These are phyloP conservation scores for Nothocercus julius DNA, from an alignment of 2,113 vertebrate genomes.

Conservation along the genomic window DNA sequence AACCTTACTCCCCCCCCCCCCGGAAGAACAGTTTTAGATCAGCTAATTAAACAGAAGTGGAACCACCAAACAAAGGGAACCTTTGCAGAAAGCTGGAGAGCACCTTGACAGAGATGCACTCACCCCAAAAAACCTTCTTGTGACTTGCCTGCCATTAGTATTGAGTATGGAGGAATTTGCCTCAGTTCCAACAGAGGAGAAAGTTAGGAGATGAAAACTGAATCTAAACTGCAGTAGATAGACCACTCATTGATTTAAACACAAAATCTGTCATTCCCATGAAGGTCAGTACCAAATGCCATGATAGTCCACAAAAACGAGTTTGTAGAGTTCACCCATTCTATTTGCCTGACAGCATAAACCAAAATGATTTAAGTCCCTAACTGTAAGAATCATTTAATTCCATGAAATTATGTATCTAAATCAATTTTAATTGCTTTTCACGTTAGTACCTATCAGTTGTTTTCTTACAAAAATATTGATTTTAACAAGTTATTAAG, in stretches of 20 bases:
- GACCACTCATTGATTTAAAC: not conserved
- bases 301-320: not conserved
- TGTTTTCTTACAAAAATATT: not conserved
- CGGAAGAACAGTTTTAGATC: not conserved
- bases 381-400: not conserved
- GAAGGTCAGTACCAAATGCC: not conserved
- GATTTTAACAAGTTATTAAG: not conserved
- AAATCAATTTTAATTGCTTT: not conserved
- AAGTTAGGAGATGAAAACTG: not conserved
- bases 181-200: not conserved
- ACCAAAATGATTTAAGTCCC: not conserved
- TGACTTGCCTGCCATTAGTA: not conserved
- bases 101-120: not conserved
- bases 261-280: not conserved
- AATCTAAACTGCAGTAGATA: not conserved
- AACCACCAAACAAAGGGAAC: not conserved
- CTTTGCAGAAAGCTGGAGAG: not conserved
- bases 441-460: not conserved
- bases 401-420: not conserved
- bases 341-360: not conserved
- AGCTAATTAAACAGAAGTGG: not conserved
- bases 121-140: not conserved
- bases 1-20: no score
- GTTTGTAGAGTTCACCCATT: not conserved
- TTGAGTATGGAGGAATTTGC: not conserved